These are phyloP conservation scores for Marmota monax DNA, from an alignment of 2,113 vertebrate genomes.

Conservation along the genomic window DNA sequence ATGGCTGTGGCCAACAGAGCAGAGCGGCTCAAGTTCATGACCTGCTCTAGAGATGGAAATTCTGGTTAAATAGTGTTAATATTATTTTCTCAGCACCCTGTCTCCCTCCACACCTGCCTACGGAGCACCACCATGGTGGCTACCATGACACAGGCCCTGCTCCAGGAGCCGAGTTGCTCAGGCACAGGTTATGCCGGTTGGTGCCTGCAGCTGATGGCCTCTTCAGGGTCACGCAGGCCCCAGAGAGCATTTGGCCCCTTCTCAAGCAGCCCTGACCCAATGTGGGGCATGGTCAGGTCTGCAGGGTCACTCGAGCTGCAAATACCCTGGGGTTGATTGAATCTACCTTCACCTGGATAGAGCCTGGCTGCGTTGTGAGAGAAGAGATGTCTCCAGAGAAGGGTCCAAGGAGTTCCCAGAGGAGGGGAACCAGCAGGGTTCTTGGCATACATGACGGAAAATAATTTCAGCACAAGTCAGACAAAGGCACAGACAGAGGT, in stretches of 20 bases:
- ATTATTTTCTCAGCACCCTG: too few relatives aligned
- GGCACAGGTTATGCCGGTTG: not conserved
- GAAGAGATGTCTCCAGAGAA: too few relatives aligned
- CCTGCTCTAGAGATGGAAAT: not conserved
- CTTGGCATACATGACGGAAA: too few relatives aligned
- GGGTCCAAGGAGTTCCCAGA: too few relatives aligned
- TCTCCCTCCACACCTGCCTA: not conserved
- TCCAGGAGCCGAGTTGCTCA: not conserved
- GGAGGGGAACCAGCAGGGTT: too few relatives aligned
- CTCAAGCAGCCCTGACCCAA: not conserved
- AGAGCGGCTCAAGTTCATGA: not conserved
- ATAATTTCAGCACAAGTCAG: too few relatives aligned
- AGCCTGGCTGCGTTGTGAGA: not conserved
- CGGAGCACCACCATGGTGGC: not conserved
- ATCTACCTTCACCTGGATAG: not conserved
- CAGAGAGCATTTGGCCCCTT: not conserved
- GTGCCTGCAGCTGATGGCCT: too few relatives aligned
- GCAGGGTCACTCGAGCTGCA: not conserved
- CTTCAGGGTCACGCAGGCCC: too few relatives aligned
- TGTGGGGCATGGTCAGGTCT: too few relatives aligned
- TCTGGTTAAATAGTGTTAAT: not conserved
- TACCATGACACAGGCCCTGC: not conserved
- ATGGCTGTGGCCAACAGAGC: too few relatives aligned
- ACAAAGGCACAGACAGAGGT: too few relatives aligned
- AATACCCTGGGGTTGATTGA: not conserved